Evolutionary conservation across 2,797 vertebrate species (phyloP).

Genomic region (Pangasius larnaudii): DNA sequence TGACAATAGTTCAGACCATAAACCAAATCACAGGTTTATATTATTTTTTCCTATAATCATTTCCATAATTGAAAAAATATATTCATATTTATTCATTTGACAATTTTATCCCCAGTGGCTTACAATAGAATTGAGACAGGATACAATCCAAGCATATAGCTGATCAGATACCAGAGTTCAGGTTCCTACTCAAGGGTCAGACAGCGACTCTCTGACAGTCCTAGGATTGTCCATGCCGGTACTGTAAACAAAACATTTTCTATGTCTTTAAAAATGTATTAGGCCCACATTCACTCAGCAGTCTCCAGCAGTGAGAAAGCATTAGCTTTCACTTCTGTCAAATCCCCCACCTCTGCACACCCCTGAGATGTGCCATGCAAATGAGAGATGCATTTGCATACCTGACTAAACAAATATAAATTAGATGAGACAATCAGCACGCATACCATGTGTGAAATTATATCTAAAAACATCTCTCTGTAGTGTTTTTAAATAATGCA

Average conservation of each 20-base stretch:
- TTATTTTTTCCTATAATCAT: neutral
- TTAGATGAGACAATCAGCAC: conserved; percentile 71
- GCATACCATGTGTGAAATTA: conserved; percentile 67
- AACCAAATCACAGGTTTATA: neutral
- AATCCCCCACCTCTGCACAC: conserved; percentile 27
- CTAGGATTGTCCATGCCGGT: neutral
- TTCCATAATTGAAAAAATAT: neutral
- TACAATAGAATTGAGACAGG: neutral
- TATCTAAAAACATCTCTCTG: conserved; percentile 66
- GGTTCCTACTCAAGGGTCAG: neutral
- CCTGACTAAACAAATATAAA: conserved; percentile 70
- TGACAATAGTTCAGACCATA: neutral
- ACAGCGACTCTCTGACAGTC: neutral
- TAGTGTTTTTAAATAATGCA: conserved; percentile 69
- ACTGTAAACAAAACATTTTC: conserved; percentile 29
- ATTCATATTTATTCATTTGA: neutral
- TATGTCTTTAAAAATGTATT: conserved; percentile 34
- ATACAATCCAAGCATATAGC: neutral
- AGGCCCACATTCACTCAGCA: conserved; percentile 43
- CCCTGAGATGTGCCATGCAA: conserved; percentile 62
- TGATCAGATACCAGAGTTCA: neutral
- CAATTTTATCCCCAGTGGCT: neutral
- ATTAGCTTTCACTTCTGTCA: conserved; percentile 53
- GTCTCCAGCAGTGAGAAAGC: conserved; percentile 41
- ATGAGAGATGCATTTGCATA: conserved; percentile 67